Evolutionary conservation across 2,797 vertebrate species (phyloP).

Genomic region (Enteromius viviparus): DNA sequence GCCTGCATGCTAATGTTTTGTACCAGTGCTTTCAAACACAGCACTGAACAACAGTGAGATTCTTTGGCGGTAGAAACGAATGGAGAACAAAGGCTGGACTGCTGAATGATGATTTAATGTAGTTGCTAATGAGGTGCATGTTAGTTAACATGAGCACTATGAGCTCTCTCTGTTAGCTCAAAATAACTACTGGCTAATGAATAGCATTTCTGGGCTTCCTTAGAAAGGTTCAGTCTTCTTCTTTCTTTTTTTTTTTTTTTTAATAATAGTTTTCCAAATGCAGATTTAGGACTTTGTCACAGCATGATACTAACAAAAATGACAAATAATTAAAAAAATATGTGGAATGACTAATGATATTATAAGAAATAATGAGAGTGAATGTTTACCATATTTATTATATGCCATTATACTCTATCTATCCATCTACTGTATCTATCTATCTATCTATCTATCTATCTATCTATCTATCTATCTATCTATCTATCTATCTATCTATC

Average conservation of each 20-base stretch:
- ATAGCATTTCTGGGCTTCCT: conserved; percentile 11
- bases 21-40: conserved; percentile 35
- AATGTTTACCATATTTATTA: background rate
- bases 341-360: background rate
- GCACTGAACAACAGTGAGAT: conserved; percentile 12
- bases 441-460: too few species aligned
- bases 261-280: background rate
- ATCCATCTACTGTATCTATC: too few species aligned
- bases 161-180: background rate
- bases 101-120: conserved; percentile 39
- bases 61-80: conserved; percentile 21
- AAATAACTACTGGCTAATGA: conserved; percentile 8
- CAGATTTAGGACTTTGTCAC: background rate
- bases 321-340: background rate
- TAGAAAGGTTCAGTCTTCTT: background rate
- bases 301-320: background rate
- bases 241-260: background rate
- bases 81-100: conserved; percentile 35
- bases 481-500: too few species aligned
- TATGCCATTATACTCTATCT: background rate
- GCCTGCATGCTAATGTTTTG: conserved; percentile 47
- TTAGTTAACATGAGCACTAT: background rate
- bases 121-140: conserved; percentile 36
- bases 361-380: background rate
- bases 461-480: too few species aligned